These are phyloP conservation scores for Disparrhopalites patrizii DNA, from an alignment of 2,888 invertebrate genomes.

Conservation along the genomic window DNA sequence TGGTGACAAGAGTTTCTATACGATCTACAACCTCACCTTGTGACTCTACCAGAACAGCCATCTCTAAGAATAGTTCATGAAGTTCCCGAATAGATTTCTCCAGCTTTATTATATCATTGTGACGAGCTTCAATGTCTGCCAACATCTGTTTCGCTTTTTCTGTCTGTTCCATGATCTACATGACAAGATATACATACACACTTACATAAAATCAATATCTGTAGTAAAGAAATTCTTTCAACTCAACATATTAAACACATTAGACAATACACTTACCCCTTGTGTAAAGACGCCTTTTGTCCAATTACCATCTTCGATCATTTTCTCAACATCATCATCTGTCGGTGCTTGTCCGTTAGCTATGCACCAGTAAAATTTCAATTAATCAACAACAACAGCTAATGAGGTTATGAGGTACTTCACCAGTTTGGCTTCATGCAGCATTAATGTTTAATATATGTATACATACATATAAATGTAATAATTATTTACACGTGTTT, in stretches of 20 bases:
- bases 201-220: neutral
- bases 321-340: slow-evolving; percentile 36
- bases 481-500: no score
- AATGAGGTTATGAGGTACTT: no score
- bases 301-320: slow-evolving; percentile 37
- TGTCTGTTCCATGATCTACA: slow-evolving; percentile 35
- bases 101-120: slow-evolving; percentile 73
- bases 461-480: no score
- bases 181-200: neutral
- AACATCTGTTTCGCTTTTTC: slow-evolving; percentile 56
- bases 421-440: no score
- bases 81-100: slow-evolving; percentile 75
- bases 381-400: no score
- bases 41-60: slow-evolving; percentile 73
- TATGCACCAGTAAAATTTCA: no score
- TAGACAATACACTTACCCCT: slow-evolving; percentile 26
- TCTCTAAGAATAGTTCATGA: slow-evolving; percentile 75
- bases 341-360: no score
- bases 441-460: no score
- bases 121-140: slow-evolving; percentile 75
- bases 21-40: slow-evolving; percentile 64
- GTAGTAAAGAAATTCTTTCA: neutral
- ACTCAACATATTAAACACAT: neutral
- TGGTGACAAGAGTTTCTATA: slow-evolving; percentile 60
- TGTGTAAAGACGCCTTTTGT: slow-evolving; percentile 29